A percentile compares a stretch with the other conserved stretches of the same genome.
phyloP scores from a whole-genome alignment of 1,140 invertebrate genomes.

The Aphelinus atriplicis region DNA sequence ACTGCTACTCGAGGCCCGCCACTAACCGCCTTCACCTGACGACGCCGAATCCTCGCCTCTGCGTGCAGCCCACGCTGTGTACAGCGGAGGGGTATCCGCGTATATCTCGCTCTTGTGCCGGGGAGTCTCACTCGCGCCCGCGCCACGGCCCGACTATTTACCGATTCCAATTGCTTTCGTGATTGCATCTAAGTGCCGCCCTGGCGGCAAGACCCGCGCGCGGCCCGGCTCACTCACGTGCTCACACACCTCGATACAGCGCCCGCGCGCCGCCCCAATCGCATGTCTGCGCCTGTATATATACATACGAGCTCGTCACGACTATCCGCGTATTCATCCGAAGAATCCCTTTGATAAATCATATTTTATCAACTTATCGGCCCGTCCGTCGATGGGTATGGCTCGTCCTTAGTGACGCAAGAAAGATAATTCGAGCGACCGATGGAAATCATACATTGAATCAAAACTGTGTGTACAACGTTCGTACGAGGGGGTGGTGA shows the following conservation, averaged over 20 bases:
- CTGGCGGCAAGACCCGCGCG: slow-evolving; percentile 38
- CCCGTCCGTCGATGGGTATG: too few species aligned
- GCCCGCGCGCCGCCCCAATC: neutral
- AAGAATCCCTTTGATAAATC: too few species aligned
- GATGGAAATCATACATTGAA: too few species aligned
- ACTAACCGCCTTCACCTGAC: slow-evolving; percentile 45
- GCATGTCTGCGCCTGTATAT: neutral
- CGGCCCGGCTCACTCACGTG: neutral
- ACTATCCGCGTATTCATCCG: too few species aligned
- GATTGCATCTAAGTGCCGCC: slow-evolving; percentile 52
- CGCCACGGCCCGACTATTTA: slow-evolving; percentile 47
- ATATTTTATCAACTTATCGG: too few species aligned
- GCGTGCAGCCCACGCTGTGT: too few species aligned
- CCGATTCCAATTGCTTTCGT: slow-evolving; percentile 58
- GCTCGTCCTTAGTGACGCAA: too few species aligned
- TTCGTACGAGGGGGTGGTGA: too few species aligned
- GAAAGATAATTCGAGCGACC: too few species aligned
- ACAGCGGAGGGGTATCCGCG: slow-evolving; percentile 26
- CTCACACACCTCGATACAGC: neutral
- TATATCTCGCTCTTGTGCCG: slow-evolving; percentile 45
- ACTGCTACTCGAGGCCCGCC: slow-evolving; percentile 1
- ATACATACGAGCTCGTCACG: too few species aligned
- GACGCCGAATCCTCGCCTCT: slow-evolving; percentile 29
- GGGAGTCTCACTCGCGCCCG: slow-evolving; percentile 43
- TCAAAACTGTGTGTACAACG: too few species aligned